phyloP scores from a whole-genome alignment of 2,888 invertebrate genomes.

The Caenorhabditis wallacei region DNA sequence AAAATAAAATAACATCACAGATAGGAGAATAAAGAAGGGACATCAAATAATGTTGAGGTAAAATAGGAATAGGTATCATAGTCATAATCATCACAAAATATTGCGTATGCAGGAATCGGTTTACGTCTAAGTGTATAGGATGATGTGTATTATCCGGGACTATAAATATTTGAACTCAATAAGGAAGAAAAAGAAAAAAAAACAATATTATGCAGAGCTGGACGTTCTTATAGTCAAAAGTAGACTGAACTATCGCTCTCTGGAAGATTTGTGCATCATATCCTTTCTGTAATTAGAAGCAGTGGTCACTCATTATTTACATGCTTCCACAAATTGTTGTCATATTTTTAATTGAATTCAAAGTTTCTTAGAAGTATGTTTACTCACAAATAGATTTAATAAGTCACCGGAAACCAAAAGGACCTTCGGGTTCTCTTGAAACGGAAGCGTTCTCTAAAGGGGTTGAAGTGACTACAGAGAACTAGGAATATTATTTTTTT shows the following conservation, averaged over 20 bases:
- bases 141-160: conserved; percentile 34
- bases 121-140: conserved; percentile 14
- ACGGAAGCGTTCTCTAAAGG: conserved; percentile 11
- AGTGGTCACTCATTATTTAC: conserved; percentile 51
- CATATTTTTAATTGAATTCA: conserved; percentile 1
- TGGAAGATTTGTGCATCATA: conserved; percentile 37
- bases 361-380: conserved; percentile 41
- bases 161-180: conserved; percentile 48
- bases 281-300: conserved; percentile 53
- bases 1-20: not conserved
- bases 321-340: not conserved
- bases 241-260: conserved; percentile 31
- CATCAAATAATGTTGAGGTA: not conserved
- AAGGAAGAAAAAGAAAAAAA: conserved; percentile 4
- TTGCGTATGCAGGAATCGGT: conserved; percentile 1
- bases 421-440: conserved; percentile 43
- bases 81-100: conserved; percentile 7
- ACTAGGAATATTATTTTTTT: not conserved
- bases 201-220: conserved; percentile 10
- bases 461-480: conserved; percentile 15
- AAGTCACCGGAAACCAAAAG: conserved; percentile 28
- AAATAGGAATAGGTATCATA: not conserved
- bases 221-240: conserved; percentile 28
- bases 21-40: not conserved
- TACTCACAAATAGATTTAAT: conserved; percentile 14